A percentile compares a stretch with the other conserved stretches of the same genome.
These are phyloP conservation scores for Drosophila grimshawi DNA, from an alignment of 1,140 invertebrate species.

Conservation along the genomic window DNA sequence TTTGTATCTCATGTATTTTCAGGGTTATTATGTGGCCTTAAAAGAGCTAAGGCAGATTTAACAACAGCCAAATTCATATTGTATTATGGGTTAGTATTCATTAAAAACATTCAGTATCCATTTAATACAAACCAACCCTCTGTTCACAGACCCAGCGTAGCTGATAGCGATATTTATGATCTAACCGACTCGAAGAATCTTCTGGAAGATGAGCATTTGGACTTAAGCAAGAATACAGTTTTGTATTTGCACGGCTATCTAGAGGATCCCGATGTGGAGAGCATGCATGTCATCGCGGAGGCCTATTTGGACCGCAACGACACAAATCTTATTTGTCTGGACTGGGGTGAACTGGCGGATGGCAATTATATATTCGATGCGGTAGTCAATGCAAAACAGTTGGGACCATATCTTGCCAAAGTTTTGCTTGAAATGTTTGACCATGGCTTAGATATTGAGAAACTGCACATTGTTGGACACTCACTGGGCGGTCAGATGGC, in stretches of 20 bases:
- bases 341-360: slow-evolving; percentile 87
- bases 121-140: neutral
- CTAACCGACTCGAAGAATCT: slow-evolving; percentile 67
- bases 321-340: slow-evolving; percentile 85
- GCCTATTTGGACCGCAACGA: slow-evolving; percentile 83
- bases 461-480: slow-evolving; percentile 90
- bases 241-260: slow-evolving; percentile 87
- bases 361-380: slow-evolving; percentile 86
- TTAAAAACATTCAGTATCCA: neutral
- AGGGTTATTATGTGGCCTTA: slow-evolving; percentile 74
- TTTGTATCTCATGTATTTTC: slow-evolving; percentile 9
- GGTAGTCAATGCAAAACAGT: slow-evolving; percentile 85
- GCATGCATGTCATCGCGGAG: slow-evolving; percentile 85
- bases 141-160: slow-evolving; percentile 60
- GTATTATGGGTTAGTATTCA: slow-evolving; percentile 64
- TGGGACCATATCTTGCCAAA: slow-evolving; percentile 74
- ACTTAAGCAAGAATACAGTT: slow-evolving; percentile 85
- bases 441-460: slow-evolving; percentile 78
- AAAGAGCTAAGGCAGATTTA: slow-evolving; percentile 62
- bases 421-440: slow-evolving; percentile 79
- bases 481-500: slow-evolving; percentile 91
- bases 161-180: slow-evolving; percentile 77
- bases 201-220: slow-evolving; percentile 84
- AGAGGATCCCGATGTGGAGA: slow-evolving; percentile 86
- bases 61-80: slow-evolving; percentile 73